Conservation (phyloP, 1,140 invertebrate species). For the Zaprionus ornatus region DNA sequence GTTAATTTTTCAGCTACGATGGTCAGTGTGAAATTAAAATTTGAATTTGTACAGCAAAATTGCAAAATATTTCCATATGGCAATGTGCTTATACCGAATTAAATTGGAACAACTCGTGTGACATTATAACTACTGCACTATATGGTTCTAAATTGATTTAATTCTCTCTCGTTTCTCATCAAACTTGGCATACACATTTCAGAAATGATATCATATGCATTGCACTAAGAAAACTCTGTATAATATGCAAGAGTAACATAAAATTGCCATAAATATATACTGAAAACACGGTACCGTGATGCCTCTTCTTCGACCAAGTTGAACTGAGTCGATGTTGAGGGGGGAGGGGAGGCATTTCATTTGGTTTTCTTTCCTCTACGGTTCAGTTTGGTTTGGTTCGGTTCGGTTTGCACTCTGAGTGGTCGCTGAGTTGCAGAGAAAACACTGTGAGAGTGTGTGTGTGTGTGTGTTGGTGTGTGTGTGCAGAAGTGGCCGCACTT, state of each 20-base stretch:
- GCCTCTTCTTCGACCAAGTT: background rate
- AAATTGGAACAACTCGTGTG: background rate
- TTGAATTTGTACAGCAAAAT: conserved; percentile 2
- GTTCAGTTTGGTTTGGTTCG: conserved; percentile 13
- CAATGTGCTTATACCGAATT: background rate
- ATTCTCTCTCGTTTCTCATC: background rate
- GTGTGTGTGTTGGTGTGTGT: conserved; percentile 13
- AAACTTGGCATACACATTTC: background rate
- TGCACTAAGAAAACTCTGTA: background rate
- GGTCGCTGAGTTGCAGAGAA: conserved; percentile 68
- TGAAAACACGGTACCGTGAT: background rate
- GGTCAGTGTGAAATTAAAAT: background rate
- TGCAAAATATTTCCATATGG: background rate
- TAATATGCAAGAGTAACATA: background rate
- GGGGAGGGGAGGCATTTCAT: conserved; percentile 11
- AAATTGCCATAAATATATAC: background rate
- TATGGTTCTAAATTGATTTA: background rate
- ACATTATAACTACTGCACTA: background rate
- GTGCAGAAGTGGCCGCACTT: conserved; percentile 64
- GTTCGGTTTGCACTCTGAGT: conserved; percentile 36
- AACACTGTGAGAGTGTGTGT: conserved; percentile 21
- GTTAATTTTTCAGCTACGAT: conserved; percentile 2
- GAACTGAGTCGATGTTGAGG: background rate
- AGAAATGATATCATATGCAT: background rate
- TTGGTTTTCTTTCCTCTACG: conserved; percentile 7